phyloP scores from a whole-genome alignment of 2,797 vertebrate species.

The Rachycentron canadum region DNA sequence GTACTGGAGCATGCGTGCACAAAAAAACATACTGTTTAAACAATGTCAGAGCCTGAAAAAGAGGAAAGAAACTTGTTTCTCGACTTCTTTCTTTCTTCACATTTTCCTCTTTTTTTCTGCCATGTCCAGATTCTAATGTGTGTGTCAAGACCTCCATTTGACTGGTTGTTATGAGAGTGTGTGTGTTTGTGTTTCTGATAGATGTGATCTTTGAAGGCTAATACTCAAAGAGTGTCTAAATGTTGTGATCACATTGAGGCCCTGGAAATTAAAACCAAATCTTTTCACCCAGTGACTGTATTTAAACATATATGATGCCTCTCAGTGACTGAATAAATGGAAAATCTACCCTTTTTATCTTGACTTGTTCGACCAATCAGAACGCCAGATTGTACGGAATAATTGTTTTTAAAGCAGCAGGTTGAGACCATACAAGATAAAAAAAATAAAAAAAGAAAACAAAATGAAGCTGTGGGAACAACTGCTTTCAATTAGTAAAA shows the following conservation, averaged over 20 bases:
- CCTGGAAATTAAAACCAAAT: background rate
- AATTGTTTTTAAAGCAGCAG: no score
- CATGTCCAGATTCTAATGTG: slow-evolving; percentile 13
- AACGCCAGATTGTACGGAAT: no score
- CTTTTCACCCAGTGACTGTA: no score
- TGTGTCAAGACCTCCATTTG: slow-evolving; percentile 7
- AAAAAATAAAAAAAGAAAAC: background rate
- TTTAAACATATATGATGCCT: no score
- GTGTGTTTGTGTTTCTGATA: background rate
- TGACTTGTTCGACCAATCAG: no score
- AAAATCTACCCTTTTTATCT: no score
- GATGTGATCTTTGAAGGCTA: background rate
- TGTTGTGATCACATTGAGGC: background rate
- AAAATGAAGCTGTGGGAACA: background rate
- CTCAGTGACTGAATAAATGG: no score
- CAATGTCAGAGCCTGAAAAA: slow-evolving; percentile 22
- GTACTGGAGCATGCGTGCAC: background rate
- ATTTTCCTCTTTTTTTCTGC: slow-evolving; percentile 14
- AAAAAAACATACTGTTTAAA: slow-evolving; percentile 1
- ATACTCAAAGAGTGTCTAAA: background rate
- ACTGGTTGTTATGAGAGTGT: background rate
- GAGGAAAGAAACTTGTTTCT: slow-evolving; percentile 35
- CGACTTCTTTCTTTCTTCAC: slow-evolving; percentile 10
- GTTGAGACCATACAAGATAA: background rate
- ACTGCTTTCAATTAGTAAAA: background rate